Percentiles rank a stretch among this genome's conserved stretches.
These are phyloP conservation scores for Pollenia amentaria DNA, from an alignment of 2,888 invertebrate genomes.

Conservation along the genomic window DNA sequence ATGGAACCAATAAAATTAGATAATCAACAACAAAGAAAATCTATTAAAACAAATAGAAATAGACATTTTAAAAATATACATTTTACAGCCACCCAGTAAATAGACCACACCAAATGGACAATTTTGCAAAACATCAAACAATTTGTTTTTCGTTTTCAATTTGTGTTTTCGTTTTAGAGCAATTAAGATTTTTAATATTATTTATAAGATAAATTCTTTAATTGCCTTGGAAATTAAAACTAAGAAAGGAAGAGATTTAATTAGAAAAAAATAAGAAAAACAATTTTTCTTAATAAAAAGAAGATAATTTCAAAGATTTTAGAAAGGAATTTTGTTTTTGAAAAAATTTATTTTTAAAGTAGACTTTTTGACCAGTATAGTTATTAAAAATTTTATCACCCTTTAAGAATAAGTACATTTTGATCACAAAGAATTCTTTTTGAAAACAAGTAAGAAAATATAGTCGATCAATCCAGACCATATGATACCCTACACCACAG, in stretches of 20 bases:
- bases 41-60: neutral
- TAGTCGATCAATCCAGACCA: too few species aligned
- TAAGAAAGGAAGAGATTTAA: neutral
- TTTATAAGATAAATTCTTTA: constrained; percentile 9
- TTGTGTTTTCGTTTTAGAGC: constrained; percentile 15
- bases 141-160: constrained; percentile 16
- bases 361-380: too few species aligned
- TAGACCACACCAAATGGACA: constrained; percentile 26
- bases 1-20: constrained; percentile 51
- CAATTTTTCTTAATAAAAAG: neutral
- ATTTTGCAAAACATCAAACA: constrained; percentile 50
- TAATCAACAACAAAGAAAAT: constrained; percentile 39
- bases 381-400: too few species aligned
- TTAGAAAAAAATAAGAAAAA: neutral
- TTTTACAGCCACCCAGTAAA: constrained; percentile 33
- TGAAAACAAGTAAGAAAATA: too few species aligned
- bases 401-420: too few species aligned
- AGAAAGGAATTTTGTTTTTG: too few species aligned
- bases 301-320: neutral
- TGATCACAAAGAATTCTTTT: too few species aligned
- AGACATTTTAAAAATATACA: too few species aligned
- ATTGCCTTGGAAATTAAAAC: constrained; percentile 6
- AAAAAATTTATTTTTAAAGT: too few species aligned
- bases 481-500: too few species aligned
- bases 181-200: constrained; percentile 5